Percentiles rank a stretch among this genome's conserved stretches.
These are phyloP conservation scores for Diogma glabrata DNA, from an alignment of 2,888 invertebrate species.

Conservation along the genomic window DNA sequence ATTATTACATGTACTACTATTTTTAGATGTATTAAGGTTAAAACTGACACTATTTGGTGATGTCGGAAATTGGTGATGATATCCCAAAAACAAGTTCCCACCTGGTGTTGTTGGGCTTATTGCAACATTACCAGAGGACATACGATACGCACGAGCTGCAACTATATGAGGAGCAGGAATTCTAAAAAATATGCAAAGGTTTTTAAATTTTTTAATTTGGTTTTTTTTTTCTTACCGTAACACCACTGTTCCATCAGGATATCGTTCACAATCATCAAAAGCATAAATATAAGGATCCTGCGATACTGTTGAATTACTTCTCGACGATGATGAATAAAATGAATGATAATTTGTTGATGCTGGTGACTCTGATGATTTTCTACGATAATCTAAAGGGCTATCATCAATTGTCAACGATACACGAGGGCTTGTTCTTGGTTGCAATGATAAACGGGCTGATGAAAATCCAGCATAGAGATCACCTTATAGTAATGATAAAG, in stretches of 20 bases:
- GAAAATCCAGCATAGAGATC: slow-evolving; percentile 14
- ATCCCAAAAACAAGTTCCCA: slow-evolving; percentile 18
- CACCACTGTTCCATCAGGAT: slow-evolving; percentile 46
- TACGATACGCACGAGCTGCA: slow-evolving; percentile 43
- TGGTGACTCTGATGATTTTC: slow-evolving; percentile 35
- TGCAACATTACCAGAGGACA: slow-evolving; percentile 29
- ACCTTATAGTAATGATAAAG: slow-evolving; percentile 16
- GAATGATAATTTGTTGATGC: slow-evolving; percentile 21
- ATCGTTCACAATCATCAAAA: slow-evolving; percentile 39
- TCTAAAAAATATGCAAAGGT: no score
- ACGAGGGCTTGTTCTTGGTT: slow-evolving; percentile 33
- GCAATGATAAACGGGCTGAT: slow-evolving; percentile 17
- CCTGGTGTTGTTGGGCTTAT: slow-evolving; percentile 17
- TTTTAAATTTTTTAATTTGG: no score
- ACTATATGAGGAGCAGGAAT: slow-evolving; percentile 47
- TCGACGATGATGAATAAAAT: neutral
- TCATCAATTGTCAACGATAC: slow-evolving; percentile 39
- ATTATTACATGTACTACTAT: slow-evolving; percentile 16
- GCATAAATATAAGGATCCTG: slow-evolving; percentile 26
- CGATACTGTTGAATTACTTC: slow-evolving; percentile 16
- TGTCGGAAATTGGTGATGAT: slow-evolving; percentile 20
- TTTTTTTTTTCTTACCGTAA: slow-evolving; percentile 44
- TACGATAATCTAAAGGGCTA: slow-evolving; percentile 29
- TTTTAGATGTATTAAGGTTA: slow-evolving; percentile 20
- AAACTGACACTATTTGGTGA: slow-evolving; percentile 21